Evolutionary conservation across 2,888 invertebrate genomes (phyloP), one percentile per base, ranked within the genome.

Genomic region (Boloria selene): DNA sequence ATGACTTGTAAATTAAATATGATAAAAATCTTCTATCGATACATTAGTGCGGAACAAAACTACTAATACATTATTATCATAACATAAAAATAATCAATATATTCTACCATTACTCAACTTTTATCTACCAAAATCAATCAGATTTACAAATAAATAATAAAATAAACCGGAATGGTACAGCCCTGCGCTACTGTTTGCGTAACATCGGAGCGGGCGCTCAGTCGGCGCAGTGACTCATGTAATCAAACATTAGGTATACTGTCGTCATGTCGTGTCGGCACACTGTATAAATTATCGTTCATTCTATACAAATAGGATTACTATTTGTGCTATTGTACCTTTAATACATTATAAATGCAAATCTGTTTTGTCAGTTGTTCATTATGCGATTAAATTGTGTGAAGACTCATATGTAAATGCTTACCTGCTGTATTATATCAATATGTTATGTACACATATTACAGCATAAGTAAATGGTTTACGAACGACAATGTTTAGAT

Each of bases 121-220:
- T 7, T 2, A 38, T 38, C 10, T 22, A 49, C 7, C 7, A n/a
- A 13, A 10, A 31, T 16, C 13, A 14, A 22, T 26, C 1, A 16
- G 31, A 52, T 2, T n/a, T 31, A n/a, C n/a, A 22, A 10, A 31
- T 10, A n/a, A 42, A 10, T 47, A 17, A 38, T n/a, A 31, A 42
- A 42, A 26, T 52, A 17, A 64, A 47, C 7, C 13, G 10, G 42
- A 53, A 47, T 60, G 5, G n/a, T 65, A 67, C 13, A 22, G 7
- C 72, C 72, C 69, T 72, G 26, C 44, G 44, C 65, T 61, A 67
- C 64, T 69, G 74, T 72, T 75, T 73, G 69, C 74, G 75, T 72
- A 73, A 74, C 65, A 63, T 61, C 70, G 68, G 68, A 67, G 60
- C 58, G 50, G 53, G 44, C 63, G 26, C 44, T 44, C 47, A 14